Conservation (phyloP, 2,797 vertebrate genomes). For the Eulemur rubriventer region DNA sequence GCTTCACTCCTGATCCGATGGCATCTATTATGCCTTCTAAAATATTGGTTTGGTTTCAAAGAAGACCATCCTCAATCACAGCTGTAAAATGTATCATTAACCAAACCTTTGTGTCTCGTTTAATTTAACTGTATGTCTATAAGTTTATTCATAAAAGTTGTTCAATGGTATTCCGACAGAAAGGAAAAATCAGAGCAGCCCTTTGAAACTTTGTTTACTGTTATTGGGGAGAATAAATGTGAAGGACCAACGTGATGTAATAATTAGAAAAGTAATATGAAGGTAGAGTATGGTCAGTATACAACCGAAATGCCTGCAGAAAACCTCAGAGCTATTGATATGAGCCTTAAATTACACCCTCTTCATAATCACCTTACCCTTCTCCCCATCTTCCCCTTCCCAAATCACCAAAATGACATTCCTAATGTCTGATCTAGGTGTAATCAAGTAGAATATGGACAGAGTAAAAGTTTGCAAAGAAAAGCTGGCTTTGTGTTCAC, state of each 20-base stretch:
- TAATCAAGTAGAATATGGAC: not conserved
- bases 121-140: not conserved
- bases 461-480: not conserved
- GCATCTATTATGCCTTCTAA: not conserved
- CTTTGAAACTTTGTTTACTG: not conserved
- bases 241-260: not conserved
- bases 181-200: not conserved
- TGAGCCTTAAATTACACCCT: not conserved
- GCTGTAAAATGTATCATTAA: not conserved
- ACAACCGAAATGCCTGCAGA: not conserved
- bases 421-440: not conserved
- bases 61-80: not conserved
- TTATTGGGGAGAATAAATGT: not conserved
- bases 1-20: not conserved
- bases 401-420: slow-evolving; percentile 21
- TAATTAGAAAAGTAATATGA: not conserved
- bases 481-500: not conserved
- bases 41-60: not conserved
- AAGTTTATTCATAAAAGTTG: not conserved
- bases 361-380: not conserved
- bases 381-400: not conserved
- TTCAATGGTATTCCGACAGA: not conserved
- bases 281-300: not conserved
- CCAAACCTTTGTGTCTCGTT: not conserved
- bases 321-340: slow-evolving; percentile 44